A percentile compares a stretch with the other conserved stretches of the same genome.
Evolutionary conservation across 37 sponge, comb jelly and placozoan genomes (phyloP).

Genomic region (Cliona cf. orientalis): DNA sequence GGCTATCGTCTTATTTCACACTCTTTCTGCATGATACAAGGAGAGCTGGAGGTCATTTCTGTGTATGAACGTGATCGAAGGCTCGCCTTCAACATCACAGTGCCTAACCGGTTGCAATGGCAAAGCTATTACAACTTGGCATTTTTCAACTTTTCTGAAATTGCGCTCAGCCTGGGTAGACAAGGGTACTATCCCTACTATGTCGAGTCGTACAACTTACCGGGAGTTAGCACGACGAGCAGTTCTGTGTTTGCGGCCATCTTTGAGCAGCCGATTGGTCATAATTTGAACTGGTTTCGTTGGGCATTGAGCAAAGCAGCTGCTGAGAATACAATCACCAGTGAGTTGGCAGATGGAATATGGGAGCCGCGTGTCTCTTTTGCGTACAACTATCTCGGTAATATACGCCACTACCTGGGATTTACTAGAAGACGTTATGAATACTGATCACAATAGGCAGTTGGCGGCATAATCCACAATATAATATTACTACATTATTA

Average conservation of each 20-base stretch:
- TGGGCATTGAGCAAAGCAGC: conserved; percentile 31
- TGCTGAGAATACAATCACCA: background rate
- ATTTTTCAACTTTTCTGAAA: conserved; percentile 28
- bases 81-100: conserved; percentile 26
- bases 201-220: conserved; percentile 12
- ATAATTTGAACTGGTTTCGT: conserved; percentile 32
- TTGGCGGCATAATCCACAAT: too few species aligned
- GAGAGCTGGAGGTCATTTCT: conserved; percentile 2
- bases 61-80: conserved; percentile 48
- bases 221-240: background rate
- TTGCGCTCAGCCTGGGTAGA: background rate
- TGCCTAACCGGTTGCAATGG: conserved; percentile 3
- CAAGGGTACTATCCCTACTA: conserved; percentile 11
- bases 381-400: conserved; percentile 21
- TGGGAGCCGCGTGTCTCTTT: conserved; percentile 28
- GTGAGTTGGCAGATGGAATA: background rate
- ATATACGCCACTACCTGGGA: conserved; percentile 5
- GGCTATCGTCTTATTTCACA: conserved; percentile 48
- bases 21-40: conserved; percentile 9
- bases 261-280: background rate
- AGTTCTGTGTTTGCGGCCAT: conserved; percentile 26
- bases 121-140: conserved; percentile 14
- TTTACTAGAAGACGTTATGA: too few species aligned
- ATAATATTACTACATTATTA: too few species aligned
- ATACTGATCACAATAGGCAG: too few species aligned